phyloP scores from a whole-genome alignment of 2,888 invertebrate genomes.

The Theristus sp. region DNA sequence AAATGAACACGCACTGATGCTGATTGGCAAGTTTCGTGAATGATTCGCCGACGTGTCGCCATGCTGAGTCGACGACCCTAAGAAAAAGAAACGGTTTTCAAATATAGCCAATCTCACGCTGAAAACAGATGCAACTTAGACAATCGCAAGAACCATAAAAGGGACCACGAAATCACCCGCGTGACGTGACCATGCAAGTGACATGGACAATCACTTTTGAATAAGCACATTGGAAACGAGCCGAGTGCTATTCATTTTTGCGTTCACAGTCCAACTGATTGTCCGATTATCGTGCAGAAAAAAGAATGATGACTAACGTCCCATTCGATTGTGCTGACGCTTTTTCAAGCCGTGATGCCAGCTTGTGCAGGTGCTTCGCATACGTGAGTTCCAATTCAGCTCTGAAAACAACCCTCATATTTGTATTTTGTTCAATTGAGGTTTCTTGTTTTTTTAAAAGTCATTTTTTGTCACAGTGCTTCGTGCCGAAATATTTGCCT shows the following conservation, averaged over 20 bases:
- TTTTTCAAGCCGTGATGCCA: slow-evolving; percentile 1
- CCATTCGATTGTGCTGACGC: neutral
- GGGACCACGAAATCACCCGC: too few species aligned
- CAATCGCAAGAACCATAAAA: too few species aligned
- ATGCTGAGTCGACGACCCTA: neutral
- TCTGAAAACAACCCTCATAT: neutral
- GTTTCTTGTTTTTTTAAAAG: too few species aligned
- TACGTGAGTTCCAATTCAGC: slow-evolving; percentile 2
- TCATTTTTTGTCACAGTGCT: too few species aligned
- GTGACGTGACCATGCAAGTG: too few species aligned
- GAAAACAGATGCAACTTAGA: too few species aligned
- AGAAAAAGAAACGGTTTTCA: neutral
- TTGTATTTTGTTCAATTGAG: too few species aligned
- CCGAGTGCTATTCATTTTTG: too few species aligned
- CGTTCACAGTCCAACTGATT: too few species aligned
- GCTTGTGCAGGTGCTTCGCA: slow-evolving; percentile 1
- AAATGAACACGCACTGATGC: neutral
- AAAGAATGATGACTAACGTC: neutral
- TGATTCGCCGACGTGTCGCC: neutral
- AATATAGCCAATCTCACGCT: neutral
- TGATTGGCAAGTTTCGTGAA: neutral
- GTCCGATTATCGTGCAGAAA: neutral
- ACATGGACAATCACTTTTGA: too few species aligned
- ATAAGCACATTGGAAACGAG: too few species aligned
- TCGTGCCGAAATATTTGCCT: too few species aligned